Conservation (phyloP, 2,888 invertebrate species). For the Leucophenga montana region DNA sequence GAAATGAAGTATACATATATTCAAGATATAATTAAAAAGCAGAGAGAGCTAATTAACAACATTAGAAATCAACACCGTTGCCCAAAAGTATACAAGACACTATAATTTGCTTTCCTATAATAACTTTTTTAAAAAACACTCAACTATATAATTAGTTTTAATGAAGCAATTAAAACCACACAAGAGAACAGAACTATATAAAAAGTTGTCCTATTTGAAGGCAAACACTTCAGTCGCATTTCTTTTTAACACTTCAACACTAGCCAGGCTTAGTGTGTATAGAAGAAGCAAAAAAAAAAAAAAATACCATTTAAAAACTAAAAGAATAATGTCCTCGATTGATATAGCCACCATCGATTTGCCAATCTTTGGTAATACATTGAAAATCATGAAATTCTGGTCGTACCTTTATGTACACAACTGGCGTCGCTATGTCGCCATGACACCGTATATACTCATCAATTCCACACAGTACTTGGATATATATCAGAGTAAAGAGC, state of each 20-base stretch:
- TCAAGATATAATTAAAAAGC: no score
- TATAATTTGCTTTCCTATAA: not conserved
- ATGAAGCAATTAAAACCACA: slow-evolving; percentile 2
- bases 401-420: slow-evolving; percentile 62
- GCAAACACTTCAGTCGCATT: not conserved
- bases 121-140: not conserved
- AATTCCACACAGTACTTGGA: slow-evolving; percentile 60
- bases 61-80: not conserved
- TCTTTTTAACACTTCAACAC: not conserved
- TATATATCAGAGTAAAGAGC: slow-evolving; percentile 57
- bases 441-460: slow-evolving; percentile 53
- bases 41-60: no score
- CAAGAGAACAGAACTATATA: not conserved
- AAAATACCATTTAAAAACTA: no score
- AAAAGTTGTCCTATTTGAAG: not conserved
- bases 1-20: no score
- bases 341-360: slow-evolving; percentile 55
- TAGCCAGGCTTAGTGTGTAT: no score
- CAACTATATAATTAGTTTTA: not conserved
- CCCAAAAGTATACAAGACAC: not conserved
- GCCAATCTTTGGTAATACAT: slow-evolving; percentile 55
- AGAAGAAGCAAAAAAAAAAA: no score
- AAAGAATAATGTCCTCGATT: not conserved
- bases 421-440: slow-evolving; percentile 65
- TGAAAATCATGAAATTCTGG: slow-evolving; percentile 65